Percentiles rank a stretch among this genome's conserved stretches.
These are phyloP conservation scores for Drymodes brunneopygia DNA, from an alignment of 2,113 vertebrate genomes.

Conservation along the genomic window DNA sequence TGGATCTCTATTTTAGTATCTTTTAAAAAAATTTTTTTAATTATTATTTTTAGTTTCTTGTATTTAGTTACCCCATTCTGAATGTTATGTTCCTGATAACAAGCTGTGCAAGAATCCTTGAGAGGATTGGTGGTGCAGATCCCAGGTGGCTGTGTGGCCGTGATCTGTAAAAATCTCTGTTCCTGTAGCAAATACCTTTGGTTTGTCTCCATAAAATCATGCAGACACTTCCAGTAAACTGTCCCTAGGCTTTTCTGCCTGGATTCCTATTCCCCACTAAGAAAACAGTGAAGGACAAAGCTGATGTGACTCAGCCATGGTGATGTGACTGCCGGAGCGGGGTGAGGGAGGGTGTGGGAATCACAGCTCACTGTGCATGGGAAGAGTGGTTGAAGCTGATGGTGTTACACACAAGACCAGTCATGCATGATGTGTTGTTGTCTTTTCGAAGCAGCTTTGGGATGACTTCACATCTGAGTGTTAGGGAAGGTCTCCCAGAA, in stretches of 20 bases:
- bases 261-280: not conserved
- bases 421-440: not conserved
- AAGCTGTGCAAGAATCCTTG: not conserved
- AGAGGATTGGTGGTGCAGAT: not conserved
- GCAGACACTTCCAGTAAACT: not conserved
- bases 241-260: not conserved
- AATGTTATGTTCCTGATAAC: not conserved
- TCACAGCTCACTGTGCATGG: fast-evolving
- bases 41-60: not conserved
- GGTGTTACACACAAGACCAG: not conserved
- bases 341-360: not conserved
- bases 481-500: not conserved
- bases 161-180: not conserved
- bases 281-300: not conserved
- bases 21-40: not conserved
- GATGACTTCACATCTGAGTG: not conserved
- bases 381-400: not conserved
- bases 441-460: not conserved
- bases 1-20: not conserved
- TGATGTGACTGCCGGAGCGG: not conserved
- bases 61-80: not conserved
- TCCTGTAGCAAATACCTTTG: not conserved
- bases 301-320: not conserved
- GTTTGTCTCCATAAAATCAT: not conserved
- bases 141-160: not conserved